Percentiles rank a stretch among this genome's conserved stretches.
Conservation (phyloP, 2,888 invertebrate genomes). For the Blastobasis adustella region DNA sequence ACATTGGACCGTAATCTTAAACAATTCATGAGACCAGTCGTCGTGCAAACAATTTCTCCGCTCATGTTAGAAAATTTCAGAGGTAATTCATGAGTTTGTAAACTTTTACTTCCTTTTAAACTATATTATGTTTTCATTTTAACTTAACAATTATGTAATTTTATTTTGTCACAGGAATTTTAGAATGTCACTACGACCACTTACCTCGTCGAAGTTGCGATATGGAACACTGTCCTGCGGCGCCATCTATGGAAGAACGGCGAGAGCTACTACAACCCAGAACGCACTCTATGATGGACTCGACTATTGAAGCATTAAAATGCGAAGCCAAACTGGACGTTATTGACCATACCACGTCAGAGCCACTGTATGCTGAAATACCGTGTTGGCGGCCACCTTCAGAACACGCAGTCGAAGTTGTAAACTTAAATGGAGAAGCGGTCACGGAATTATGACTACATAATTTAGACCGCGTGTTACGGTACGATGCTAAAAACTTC, state of each 20-base stretch:
- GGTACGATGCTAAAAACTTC: conserved; percentile 12
- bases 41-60: conserved; percentile 66
- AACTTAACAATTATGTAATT: conserved; percentile 1
- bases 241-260: conserved; percentile 48
- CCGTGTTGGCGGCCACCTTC: conserved; percentile 71
- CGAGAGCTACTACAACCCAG: conserved; percentile 40
- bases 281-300: conserved; percentile 46
- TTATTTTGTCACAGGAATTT: conserved; percentile 45
- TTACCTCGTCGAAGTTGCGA: conserved; percentile 60
- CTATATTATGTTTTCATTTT: not conserved
- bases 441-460: conserved; percentile 65
- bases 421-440: conserved; percentile 64
- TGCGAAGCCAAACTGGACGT: conserved; percentile 60
- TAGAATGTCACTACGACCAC: conserved; percentile 79
- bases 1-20: conserved; percentile 63
- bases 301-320: conserved; percentile 59
- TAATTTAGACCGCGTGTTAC: not conserved
- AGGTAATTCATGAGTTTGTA: conserved; percentile 42
- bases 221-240: conserved; percentile 35
- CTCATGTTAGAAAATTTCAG: conserved; percentile 75
- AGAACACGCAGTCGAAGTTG: conserved; percentile 60
- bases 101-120: not conserved
- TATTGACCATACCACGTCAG: conserved; percentile 56
- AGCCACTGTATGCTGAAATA: conserved; percentile 81
- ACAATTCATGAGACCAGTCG: conserved; percentile 68